These are phyloP conservation scores for Solea solea DNA, from an alignment of 2,113 vertebrate species.

Conservation along the genomic window DNA sequence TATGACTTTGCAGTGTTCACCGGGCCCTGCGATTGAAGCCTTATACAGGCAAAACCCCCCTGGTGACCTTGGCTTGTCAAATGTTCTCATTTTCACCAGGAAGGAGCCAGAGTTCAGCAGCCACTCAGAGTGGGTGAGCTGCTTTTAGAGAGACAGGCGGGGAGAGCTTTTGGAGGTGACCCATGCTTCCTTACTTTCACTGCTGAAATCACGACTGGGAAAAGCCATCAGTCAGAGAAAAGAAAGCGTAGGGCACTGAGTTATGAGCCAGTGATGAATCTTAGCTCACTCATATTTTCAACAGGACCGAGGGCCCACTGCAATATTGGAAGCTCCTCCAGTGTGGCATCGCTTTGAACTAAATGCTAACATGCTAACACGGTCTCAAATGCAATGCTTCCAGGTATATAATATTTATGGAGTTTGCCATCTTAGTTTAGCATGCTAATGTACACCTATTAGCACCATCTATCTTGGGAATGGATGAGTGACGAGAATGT, in stretches of 20 bases:
- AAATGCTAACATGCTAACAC: constrained; percentile 10
- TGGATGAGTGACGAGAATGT: not conserved
- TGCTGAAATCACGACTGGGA: constrained; percentile 16
- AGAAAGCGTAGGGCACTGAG: not conserved
- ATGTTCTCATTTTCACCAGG: constrained; percentile 72
- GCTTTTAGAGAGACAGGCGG: constrained; percentile 62
- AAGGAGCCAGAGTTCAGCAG: constrained; percentile 63
- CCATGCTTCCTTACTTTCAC: constrained; percentile 34
- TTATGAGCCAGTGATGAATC: constrained; percentile 1
- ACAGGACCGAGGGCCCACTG: not conserved
- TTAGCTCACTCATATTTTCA: constrained; percentile 7
- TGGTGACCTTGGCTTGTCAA: constrained; percentile 77
- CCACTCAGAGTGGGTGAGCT: constrained; percentile 47
- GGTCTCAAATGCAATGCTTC: not conserved
- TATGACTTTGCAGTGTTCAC: constrained; percentile 74
- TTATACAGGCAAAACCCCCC: constrained; percentile 65
- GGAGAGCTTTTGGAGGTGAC: constrained; percentile 59
- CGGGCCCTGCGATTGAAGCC: constrained; percentile 65
- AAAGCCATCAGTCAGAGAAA: constrained; percentile 36
- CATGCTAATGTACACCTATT: not conserved
- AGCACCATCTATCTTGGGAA: not conserved
- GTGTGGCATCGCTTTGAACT: not conserved
- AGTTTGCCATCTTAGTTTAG: too few relatives aligned
- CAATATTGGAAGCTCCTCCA: not conserved
- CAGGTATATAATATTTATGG: not conserved